Base-by-base conservation (phyloP, 2,888 invertebrate genomes). In the Bhutanitis thaidina region DNA sequence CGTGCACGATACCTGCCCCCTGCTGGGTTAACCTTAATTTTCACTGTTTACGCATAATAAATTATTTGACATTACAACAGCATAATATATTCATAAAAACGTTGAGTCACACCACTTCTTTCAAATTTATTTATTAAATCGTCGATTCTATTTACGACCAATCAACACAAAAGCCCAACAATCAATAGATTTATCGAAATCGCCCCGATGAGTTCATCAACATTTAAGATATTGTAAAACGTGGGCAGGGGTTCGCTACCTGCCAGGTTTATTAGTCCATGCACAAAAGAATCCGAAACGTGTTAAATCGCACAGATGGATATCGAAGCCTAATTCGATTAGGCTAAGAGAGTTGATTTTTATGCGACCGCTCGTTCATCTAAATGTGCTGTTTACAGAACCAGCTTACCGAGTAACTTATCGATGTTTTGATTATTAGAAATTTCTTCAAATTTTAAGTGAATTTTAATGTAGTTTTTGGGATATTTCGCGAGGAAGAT, bases 271-370 rank as follows among this genome's bases (percentile, higher is more conserved):
- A 86, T 85, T 84, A 81, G 80, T 65, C 70, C 68, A 67, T 65
- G 75, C 76, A 83, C 79, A 81, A 84, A 83, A 79, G 82, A 78
- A 83, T 80, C 82, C 86, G 80, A 83, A 86, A 86, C 77, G 86
- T 86, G 88, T 84, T 84, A 87, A 87, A 80, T 81, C 76, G 85
- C 76, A 72, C 80, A 75, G 85, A 87, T 86, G 79, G 71, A 73
- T 84, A 87, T 87, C 86, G 66, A 65, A 58, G 64, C 79, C 83
- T 88, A 88, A 88, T 89, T 87, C 86, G 87, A 88, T 89, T 88
- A 88, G 83, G 75, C 75, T 68, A 80, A 80, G 80, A 75, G 78
- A 86, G 83, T 85, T 83, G 86, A 85, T 84, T 88, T 84, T 87
- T 83, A 86, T 84, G 77, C 73, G 81, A 76, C 70, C 77, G 72